A percentile compares a stretch with the other conserved stretches of the same genome.
Conservation (phyloP, 64 coral and sea anemone genomes). For the Acropora yongei region DNA sequence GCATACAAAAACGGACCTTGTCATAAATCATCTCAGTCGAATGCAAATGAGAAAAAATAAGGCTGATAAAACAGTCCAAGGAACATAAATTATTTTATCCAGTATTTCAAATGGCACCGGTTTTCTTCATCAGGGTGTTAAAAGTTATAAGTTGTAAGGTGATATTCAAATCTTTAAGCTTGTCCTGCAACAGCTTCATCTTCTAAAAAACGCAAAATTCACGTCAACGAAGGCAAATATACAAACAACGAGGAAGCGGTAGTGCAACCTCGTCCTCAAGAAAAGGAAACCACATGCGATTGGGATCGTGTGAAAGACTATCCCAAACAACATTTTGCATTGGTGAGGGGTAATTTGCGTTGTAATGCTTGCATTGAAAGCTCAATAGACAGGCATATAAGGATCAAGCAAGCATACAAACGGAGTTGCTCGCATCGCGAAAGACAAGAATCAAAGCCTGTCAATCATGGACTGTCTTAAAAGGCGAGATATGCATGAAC, state of each 20-base stretch:
- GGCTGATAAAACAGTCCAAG: no score
- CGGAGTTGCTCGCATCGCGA: conserved; percentile 55
- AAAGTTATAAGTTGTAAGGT: no score
- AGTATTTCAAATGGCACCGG: no score
- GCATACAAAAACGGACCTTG: no score
- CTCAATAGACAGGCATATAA: conserved; percentile 65
- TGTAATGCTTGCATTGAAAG: conserved; percentile 67
- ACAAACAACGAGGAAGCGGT: conserved; percentile 46
- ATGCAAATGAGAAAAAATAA: no score
- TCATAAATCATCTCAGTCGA: no score
- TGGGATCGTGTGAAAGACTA: conserved; percentile 54
- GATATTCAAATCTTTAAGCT: no score
- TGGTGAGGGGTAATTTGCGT: conserved; percentile 67
- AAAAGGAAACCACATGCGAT: conserved; percentile 63
- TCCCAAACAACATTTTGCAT: conserved; percentile 72
- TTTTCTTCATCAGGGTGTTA: no score
- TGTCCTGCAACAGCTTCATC: no score
- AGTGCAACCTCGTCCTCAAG: conserved; percentile 23
- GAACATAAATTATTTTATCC: no score
- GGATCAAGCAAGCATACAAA: conserved; percentile 64
- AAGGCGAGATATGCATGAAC: conserved; percentile 44
- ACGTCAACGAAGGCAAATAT: conserved; percentile 72
- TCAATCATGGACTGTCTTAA: conserved; percentile 64
- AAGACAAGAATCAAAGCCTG: conserved; percentile 72
- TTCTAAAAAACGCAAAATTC: conserved; percentile 41